phyloP scores from a whole-genome alignment of 1,140 invertebrate species.

The Drosophila pachea region DNA sequence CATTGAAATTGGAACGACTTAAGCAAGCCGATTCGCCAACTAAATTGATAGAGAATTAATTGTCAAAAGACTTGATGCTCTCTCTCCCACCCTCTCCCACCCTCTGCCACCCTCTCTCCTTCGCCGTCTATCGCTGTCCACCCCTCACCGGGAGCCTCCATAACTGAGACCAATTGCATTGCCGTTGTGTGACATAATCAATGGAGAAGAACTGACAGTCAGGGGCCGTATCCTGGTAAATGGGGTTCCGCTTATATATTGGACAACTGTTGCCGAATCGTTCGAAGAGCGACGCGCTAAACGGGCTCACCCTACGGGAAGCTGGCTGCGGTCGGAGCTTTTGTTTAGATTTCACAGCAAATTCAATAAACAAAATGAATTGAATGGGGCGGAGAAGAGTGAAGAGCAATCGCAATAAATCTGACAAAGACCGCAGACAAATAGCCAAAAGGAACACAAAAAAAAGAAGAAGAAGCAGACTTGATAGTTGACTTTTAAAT shows the following conservation, averaged over 20 bases:
- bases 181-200: too few species aligned
- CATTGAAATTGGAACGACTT: constrained; percentile 25
- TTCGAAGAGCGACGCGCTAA: too few species aligned
- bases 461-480: background rate
- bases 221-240: background rate
- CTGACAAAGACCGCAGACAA: background rate
- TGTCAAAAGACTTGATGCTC: background rate
- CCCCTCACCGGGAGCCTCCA: too few species aligned
- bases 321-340: background rate
- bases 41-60: background rate
- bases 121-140: too few species aligned
- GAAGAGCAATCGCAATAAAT: background rate
- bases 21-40: background rate
- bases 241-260: background rate
- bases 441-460: constrained; percentile 1
- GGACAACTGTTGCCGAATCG: background rate
- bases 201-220: too few species aligned
- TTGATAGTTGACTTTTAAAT: constrained; percentile 23
- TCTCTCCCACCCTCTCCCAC: background rate
- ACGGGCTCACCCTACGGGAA: background rate
- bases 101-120: too few species aligned
- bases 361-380: constrained; percentile 2
- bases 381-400: background rate
- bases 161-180: too few species aligned
- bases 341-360: constrained; percentile 4